A percentile compares a stretch with the other conserved stretches of the same genome.
phyloP scores from a whole-genome alignment of 2,888 invertebrate species.

The Pammene aurita region DNA sequence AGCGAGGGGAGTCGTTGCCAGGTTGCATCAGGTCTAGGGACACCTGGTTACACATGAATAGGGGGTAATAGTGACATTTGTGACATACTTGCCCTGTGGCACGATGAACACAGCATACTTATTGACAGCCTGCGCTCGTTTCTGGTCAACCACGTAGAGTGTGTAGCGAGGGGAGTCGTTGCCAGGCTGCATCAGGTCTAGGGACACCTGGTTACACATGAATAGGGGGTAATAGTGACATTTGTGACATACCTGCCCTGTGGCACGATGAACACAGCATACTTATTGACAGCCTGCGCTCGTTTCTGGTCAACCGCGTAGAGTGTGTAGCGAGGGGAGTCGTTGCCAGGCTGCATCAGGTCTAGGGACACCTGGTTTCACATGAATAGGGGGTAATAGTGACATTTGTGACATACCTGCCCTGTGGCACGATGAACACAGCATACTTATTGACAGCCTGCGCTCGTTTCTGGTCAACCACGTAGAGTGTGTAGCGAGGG shows the following conservation, averaged over 20 bases:
- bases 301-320: conserved; percentile 89
- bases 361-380: conserved; percentile 82
- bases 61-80: too few species aligned
- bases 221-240: too few species aligned
- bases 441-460: conserved; percentile 87
- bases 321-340: conserved; percentile 89
- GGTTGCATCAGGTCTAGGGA: conserved; percentile 86
- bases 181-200: conserved; percentile 87
- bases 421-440: conserved; percentile 97
- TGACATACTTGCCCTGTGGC: conserved; percentile 91
- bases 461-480: conserved; percentile 88
- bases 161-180: conserved; percentile 88
- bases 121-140: conserved; percentile 78
- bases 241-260: conserved; percentile 91
- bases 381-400: neutral
- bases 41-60: conserved; percentile 56
- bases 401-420: conserved; percentile 89
- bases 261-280: conserved; percentile 97
- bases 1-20: conserved; percentile 85
- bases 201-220: conserved; percentile 61
- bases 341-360: conserved; percentile 84
- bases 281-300: conserved; percentile 84
- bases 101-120: conserved; percentile 97
- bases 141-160: conserved; percentile 91
- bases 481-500: conserved; percentile 90